Base-by-base conservation (phyloP, 1,140 invertebrate species). In the Drosophila yakuba region DNA sequence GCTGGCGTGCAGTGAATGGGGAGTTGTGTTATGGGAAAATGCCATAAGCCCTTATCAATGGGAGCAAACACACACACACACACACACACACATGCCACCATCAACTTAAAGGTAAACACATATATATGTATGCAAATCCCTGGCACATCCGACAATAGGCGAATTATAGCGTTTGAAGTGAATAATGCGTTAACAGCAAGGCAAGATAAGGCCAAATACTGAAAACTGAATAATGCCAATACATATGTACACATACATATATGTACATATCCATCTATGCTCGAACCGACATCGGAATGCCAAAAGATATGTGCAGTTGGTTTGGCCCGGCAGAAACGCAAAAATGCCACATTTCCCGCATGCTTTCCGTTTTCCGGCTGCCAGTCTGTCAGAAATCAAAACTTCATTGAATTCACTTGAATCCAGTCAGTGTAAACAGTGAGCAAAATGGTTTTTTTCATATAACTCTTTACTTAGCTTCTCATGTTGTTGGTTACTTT, bases 151-250 rank as follows among this genome's bases (percentile, higher is more conserved):
- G 38, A 64, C 45, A 32, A 52, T 8, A 15, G 28, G 58, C 56
- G 52, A 78, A 82, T 76, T 75, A 84, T 84, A 64, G 71, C 68
- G 79, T 82, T 82, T 55, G 71, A 61, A 71, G 73, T 77, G 81
- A 84, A 83, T 74, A 84, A 80, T 77, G 68, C 73, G 67, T 80
- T 77, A 77, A 74, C 60, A 48, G 55, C 77, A 2, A 32, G 32
- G 32, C 32, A 32, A 32, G 78, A 74, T 80, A 80, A 60, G 75
- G 69, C 75, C 78, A 56, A 4, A 38, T 32, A 17, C 32, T 1
- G 20, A 20, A 20, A 17, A 15, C 3, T 50, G n/a, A 4, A 32
- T 32, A 32, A 1, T 32, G 32, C 8, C 32, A 2, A 14, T 17
- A 23, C 3, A 14, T 17, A 23, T 38, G 23, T 11, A 23, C 10